These are phyloP conservation scores for Ormia ochracea DNA, from an alignment of 2,888 invertebrate genomes.

Conservation along the genomic window DNA sequence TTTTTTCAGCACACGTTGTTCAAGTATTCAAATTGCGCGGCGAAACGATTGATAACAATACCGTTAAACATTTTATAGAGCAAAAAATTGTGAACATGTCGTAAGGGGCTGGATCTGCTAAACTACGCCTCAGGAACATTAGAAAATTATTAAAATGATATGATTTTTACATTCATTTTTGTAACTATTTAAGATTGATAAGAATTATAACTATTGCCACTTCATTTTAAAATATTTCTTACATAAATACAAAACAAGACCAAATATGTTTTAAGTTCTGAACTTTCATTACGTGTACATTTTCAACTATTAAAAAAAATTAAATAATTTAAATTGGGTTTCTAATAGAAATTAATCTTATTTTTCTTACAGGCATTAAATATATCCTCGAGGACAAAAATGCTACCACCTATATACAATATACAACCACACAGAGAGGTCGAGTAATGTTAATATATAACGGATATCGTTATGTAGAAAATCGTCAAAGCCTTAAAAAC, in stretches of 20 bases:
- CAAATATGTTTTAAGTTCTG: background rate
- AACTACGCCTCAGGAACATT: conserved; percentile 45
- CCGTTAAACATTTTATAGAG: conserved; percentile 70
- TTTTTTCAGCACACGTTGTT: conserved; percentile 73
- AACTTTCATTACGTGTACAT: background rate
- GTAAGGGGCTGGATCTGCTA: conserved; percentile 26
- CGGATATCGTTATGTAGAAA: conserved; percentile 76
- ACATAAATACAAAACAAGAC: conserved; percentile 22
- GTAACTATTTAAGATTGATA: background rate
- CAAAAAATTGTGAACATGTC: conserved; percentile 69
- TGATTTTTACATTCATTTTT: background rate
- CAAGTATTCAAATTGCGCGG: conserved; percentile 74
- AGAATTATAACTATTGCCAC: background rate
- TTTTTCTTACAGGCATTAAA: conserved; percentile 68
- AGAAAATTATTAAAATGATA: conserved; percentile 34
- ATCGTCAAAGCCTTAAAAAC: conserved; percentile 76
- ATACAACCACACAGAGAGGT: conserved; percentile 76
- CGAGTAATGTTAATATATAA: conserved; percentile 76
- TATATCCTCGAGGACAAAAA: conserved; percentile 72
- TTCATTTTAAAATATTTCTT: background rate
- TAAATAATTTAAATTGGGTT: background rate
- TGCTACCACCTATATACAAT: conserved; percentile 72
- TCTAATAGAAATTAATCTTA: conserved; percentile 24
- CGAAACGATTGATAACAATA: conserved; percentile 66
- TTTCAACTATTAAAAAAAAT: background rate